Conservation (phyloP, 2,888 invertebrate species). For the Uropetala carovei region DNA sequence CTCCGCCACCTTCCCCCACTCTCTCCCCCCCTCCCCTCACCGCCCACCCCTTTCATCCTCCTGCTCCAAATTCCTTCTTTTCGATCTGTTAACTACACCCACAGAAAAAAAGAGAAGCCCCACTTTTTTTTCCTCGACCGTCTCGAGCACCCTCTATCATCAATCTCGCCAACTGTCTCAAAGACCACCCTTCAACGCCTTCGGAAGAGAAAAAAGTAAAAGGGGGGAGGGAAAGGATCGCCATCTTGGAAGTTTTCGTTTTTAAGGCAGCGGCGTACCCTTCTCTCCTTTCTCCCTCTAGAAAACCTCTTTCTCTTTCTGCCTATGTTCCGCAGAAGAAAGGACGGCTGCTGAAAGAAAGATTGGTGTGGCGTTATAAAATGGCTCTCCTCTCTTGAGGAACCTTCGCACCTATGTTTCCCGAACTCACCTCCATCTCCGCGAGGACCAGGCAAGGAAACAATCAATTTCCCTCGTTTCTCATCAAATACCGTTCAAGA, state of each 20-base stretch:
- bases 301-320: not conserved
- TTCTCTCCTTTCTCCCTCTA: not conserved
- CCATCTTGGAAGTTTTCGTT: not conserved
- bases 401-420: not conserved
- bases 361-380: not conserved
- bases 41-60: not conserved
- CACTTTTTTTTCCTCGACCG: not conserved
- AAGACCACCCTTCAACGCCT: constrained; percentile 47
- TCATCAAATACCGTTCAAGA: not conserved
- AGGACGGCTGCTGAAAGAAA: not conserved
- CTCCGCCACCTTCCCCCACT: too few species aligned
- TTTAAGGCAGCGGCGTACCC: not conserved
- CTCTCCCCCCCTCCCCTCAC: not conserved
- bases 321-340: not conserved
- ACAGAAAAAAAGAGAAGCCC: not conserved
- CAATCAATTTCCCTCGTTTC: constrained; percentile 9
- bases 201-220: not conserved
- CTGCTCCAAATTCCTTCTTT: not conserved
- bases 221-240: too few species aligned
- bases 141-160: constrained; percentile 10
- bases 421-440: not conserved
- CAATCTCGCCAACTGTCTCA: constrained; percentile 55
- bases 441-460: not conserved
- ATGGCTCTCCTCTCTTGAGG: not conserved
- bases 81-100: constrained; percentile 31